Evolutionary conservation across 1,140 invertebrate genomes (phyloP), one percentile per base, ranked within the genome.

Genomic region (Drosophila rufa): DNA sequence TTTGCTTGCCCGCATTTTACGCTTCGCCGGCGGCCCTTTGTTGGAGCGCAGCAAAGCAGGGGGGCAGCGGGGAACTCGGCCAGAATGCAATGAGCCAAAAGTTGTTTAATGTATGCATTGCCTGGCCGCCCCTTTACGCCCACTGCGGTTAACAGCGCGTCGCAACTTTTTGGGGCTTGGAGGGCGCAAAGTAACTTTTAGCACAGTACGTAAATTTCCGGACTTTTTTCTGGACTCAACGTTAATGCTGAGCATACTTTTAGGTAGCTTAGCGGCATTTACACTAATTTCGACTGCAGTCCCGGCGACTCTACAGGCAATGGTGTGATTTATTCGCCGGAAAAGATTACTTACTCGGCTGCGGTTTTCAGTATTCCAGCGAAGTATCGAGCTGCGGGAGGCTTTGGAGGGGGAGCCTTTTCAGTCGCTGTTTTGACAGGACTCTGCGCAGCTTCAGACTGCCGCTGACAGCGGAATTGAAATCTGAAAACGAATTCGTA

Each of bases 291-390:
- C 79, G 47, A 79, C 62, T 86, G 75, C 80, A 83, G 50, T 73
- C 73, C 42, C 25, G 73, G 68, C 43, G 46, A 66, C 76, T 60
- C 27, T 57, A 69, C 69, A 55, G 65, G 73, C 90, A 73, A 92
- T 92, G 86, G 89, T 92, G 90, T 91, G 90, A 91, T 91, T 91
- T 91, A 91, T 90, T 90, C 91, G 90, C 82, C 90, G 90, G 90
- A 91, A 91, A 91, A 91, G 90, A 91, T 91, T 91, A 91, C 85
- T 90, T 91, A 85, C 85, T 85, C 75, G 69, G 53, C 79, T 65
- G 83, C 27, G 71, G 85, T 73, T 90, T 57, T 33, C 53, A 58
- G n/a, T 15, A 27, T 47, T 22, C 19, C 15, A 38, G 6, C 67
- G 65, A 60, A 55, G 14, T 22, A 38, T 38, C 33, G 81, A 9